Evolutionary conservation across 2,888 invertebrate species (phyloP), one percentile per base, ranked within the genome.

Genomic region (Pimpla rufipes): DNA sequence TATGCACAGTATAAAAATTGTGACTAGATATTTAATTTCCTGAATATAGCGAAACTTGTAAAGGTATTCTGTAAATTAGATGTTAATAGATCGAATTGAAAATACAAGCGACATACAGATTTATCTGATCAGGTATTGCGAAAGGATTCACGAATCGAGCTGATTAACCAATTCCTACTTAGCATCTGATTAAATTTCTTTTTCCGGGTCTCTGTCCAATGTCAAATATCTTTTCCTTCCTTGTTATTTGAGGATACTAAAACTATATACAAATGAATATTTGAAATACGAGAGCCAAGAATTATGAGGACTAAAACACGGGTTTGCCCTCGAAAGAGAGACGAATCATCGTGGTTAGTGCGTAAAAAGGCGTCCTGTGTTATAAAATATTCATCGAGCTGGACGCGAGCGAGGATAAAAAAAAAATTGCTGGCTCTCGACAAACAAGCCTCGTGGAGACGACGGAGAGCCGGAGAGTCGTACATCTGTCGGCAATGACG

Each of bases 401-500:
- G 23, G 13, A 10, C 37, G 18, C 35, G 50, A 50, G 29, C 18
- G 52, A 52, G 16, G 5, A 7, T 11, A 18, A 29, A 40, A 55
- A 71, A 67, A 68, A 52, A 45, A 6, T 42, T n/a, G 40, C 52
- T 18, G 10, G n/a, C 16, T 11, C 47, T 50, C 18, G 37, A 52
- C 50, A 42, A 45, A 64, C 68, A 18, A 50, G 55, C 45, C 18
- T 37, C 16, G 42, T 45, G 47, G 47, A 66, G 64, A 75, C 55
- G 37, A 2, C 29, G 29, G 3, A 29, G 5, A n/a, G n/a, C 42
- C 62, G 45, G n/a, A 18, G 62, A 62, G 23, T 66, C 29, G 79
- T 59, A 11, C 35, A 75, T 23, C 13, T 42, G 57, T 42, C 37
- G 67, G 23, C 47, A 70, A 73, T 75, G 50, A 68, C 37, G 47